Evolutionary conservation across 2,113 vertebrate genomes (phyloP).

Genomic region (Furnarius figulus): DNA sequence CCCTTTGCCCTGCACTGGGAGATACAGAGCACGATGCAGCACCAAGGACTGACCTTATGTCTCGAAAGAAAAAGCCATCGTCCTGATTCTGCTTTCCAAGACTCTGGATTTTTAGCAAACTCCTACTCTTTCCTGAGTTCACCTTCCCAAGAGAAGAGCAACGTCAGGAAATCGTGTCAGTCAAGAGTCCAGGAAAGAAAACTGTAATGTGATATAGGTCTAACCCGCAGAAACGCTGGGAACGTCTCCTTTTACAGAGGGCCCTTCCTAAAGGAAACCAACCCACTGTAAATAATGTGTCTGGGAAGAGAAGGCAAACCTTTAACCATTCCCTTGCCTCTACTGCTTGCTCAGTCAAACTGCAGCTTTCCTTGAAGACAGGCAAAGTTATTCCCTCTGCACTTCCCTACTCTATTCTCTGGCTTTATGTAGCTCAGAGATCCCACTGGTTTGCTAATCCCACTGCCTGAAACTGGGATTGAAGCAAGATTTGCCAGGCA

Average conservation of each 20-base stretch:
- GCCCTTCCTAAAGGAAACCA: slow-evolving; percentile 42
- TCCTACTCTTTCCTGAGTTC: slow-evolving; percentile 40
- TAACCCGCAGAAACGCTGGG: background rate
- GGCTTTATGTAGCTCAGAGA: background rate
- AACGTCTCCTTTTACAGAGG: background rate
- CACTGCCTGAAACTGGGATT: background rate
- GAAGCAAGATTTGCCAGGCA: background rate
- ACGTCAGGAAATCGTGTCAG: background rate
- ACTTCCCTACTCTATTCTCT: background rate
- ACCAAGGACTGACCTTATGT: background rate
- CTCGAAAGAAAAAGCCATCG: background rate
- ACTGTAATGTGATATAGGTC: background rate
- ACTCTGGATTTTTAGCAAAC: slow-evolving; percentile 37
- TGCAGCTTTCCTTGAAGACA: background rate
- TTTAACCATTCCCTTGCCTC: slow-evolving; percentile 4
- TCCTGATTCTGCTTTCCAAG: background rate
- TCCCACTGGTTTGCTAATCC: background rate
- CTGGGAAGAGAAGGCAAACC: slow-evolving; percentile 22
- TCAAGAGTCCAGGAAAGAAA: slow-evolving; percentile 36
- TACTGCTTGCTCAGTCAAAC: background rate
- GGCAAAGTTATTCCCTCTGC: background rate
- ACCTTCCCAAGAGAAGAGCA: background rate
- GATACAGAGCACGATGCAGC: background rate
- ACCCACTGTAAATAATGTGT: slow-evolving; percentile 37
- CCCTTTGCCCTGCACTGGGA: background rate